These are phyloP conservation scores for Oasisia sp. DNA, from an alignment of 2,888 invertebrate species.

Conservation along the genomic window DNA sequence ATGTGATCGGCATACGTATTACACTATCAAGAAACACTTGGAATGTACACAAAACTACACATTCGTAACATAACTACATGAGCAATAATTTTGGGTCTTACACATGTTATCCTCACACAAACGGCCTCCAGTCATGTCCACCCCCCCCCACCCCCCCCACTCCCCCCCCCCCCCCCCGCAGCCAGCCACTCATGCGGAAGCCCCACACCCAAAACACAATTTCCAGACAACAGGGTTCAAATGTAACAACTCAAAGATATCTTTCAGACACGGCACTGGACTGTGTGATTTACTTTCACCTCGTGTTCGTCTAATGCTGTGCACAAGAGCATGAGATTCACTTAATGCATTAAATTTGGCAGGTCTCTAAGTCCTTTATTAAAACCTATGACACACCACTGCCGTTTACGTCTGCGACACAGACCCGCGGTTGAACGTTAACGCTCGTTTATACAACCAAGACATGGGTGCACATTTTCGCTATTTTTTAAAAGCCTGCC, in stretches of 20 bases:
- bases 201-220: background rate
- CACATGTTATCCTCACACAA: background rate
- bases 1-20: no score
- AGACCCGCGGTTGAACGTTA: background rate
- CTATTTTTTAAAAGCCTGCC: background rate
- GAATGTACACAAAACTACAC: no score
- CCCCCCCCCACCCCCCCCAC: background rate
- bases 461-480: background rate
- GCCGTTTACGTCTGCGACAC: background rate
- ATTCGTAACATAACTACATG: no score
- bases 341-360: background rate
- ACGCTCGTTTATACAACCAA: background rate
- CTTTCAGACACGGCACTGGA: background rate
- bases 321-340: slow-evolving; percentile 6
- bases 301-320: background rate
- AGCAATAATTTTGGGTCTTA: no score
- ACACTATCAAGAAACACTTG: no score
- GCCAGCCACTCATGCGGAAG: background rate
- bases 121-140: background rate
- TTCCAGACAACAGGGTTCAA: background rate
- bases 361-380: background rate
- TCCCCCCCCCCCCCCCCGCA: no score
- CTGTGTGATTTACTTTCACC: background rate
- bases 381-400: background rate
- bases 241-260: background rate